phyloP scores from a whole-genome alignment of 2,113 vertebrate genomes.

The Myiozetetes cayanensis region DNA sequence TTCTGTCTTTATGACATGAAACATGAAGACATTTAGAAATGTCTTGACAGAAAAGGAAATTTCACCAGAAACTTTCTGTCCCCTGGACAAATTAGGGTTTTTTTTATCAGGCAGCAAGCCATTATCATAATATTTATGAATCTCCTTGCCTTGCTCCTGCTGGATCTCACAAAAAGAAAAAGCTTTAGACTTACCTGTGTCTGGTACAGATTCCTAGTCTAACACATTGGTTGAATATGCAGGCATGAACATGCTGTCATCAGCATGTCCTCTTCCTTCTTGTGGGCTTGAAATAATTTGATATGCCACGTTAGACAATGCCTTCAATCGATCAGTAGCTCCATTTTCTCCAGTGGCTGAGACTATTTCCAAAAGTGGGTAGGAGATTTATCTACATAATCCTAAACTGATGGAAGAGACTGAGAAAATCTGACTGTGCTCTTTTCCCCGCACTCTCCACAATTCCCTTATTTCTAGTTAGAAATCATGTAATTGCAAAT shows the following conservation, averaged over 20 bases:
- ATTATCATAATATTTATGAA: conserved; percentile 20
- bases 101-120: conserved; percentile 4
- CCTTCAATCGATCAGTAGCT: not conserved
- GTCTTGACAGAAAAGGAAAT: conserved; percentile 33
- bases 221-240: not conserved
- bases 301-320: not conserved
- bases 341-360: not conserved
- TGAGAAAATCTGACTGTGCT: not conserved
- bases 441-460: not conserved
- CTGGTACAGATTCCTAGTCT: not conserved
- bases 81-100: conserved; percentile 29
- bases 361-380: not conserved
- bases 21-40: conserved; percentile 8
- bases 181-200: not conserved
- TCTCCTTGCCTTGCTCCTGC: conserved; percentile 7
- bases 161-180: conserved; percentile 8
- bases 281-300: not conserved
- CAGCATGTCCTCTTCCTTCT: not conserved
- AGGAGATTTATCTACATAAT: not conserved
- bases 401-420: not conserved
- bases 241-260: not conserved
- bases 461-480: not conserved
- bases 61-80: conserved; percentile 40
- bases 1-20: conserved; percentile 6
- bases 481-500: not conserved